Base-by-base conservation (phyloP, 2,888 invertebrate genomes). In the Nowickia ferox region DNA sequence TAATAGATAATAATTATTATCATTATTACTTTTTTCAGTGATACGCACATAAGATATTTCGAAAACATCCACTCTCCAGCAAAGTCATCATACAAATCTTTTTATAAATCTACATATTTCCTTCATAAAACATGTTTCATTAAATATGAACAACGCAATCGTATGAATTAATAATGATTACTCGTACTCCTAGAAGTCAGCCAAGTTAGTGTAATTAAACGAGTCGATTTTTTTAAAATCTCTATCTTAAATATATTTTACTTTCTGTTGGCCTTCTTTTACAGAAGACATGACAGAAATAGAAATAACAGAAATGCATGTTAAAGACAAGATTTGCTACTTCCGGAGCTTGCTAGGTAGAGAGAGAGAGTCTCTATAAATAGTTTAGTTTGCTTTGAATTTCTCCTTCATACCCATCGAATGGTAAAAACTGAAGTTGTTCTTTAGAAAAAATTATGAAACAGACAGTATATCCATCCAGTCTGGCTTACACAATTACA, bases 291-390 rank as follows among this genome's bases (percentile, higher is more conserved):
- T 76, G 82, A 38, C 63, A 65, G 66, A 65, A 77, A 75, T 61
- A 78, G 61, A 48, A 84, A 48, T n/a, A 78, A 75, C 44, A 66
- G 51, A 75, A 68, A 55, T 63, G 55, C 72, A 72, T 71, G 82
- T 82, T 76, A 68, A 59, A 78, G 75, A 79, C 75, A 42, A 83
- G 79, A 83, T 83, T 83, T 86, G 79, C 83, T 79, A 86, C 86
- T 86, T 86, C 86, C 86, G 86, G 86, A 76, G 83, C 38, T 83
- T 71, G 48, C 22, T 63, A 79, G 66, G 46, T 79, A 61, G 68
- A 38, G 46, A 79, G 66, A 40, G 75, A 61, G 59, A 38, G 53
- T 68, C 30, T 46, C 19, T 13, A 51, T 68, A 59, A 51, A 53
- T 17, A 48, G n/a, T 65, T 69, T 81, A 53, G 11, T 65, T 65